Conservation (phyloP, 2,888 invertebrate genomes). For the Pilophorus perplexus region DNA sequence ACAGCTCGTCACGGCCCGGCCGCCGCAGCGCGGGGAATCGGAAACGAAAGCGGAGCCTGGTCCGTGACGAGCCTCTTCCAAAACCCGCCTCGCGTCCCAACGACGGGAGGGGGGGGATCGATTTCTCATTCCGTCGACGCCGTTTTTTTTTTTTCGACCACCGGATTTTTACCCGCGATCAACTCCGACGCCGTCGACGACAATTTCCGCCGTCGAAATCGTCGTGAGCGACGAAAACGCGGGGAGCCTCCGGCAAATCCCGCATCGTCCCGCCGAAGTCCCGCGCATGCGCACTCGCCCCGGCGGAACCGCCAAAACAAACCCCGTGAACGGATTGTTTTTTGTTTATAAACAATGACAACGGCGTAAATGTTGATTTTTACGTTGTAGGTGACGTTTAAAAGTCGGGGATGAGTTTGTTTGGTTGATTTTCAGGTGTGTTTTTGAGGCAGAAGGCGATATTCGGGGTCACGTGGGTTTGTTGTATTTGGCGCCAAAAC, state of each 20-base stretch:
- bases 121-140: no score
- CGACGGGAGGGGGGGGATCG: neutral
- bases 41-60: neutral
- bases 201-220: neutral
- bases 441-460: no score
- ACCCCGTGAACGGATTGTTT: neutral
- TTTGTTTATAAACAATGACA: neutral
- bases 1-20: constrained; percentile 33
- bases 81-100: neutral
- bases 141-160: no score
- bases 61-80: neutral
- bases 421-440: no score
- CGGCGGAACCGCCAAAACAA: constrained; percentile 22
- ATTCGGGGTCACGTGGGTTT: no score
- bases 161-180: no score
- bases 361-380: neutral
- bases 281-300: constrained; percentile 10
- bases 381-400: no score
- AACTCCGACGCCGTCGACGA: no score
- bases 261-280: constrained; percentile 30
- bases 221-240: neutral
- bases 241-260: neutral
- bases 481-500: no score
- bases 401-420: no score
- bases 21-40: constrained; percentile 24